Conservation (phyloP, 1,140 invertebrate genomes). For the Bombus confusus region DNA sequence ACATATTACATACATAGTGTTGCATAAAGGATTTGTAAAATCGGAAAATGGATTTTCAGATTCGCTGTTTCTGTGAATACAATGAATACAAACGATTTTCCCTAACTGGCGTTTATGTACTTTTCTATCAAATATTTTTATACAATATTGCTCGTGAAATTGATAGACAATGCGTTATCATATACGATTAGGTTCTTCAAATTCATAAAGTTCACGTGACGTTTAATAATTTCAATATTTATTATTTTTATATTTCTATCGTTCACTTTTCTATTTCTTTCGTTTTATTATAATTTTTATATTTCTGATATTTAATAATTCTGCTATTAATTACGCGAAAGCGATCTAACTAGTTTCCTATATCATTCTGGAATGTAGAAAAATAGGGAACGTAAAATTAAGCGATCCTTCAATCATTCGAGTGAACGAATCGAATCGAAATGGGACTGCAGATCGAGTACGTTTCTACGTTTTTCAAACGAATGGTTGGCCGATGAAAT, state of each 20-base stretch:
- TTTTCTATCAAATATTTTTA: not conserved
- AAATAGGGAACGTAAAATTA: not conserved
- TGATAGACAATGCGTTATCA: too few relatives aligned
- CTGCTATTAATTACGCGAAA: not conserved
- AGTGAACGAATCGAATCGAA: not conserved
- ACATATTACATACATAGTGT: not conserved
- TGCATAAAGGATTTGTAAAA: not conserved
- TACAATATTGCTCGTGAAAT: too few relatives aligned
- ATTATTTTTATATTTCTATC: too few relatives aligned
- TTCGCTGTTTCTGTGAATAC: not conserved
- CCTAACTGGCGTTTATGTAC: not conserved
- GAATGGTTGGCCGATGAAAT: slow-evolving; percentile 21
- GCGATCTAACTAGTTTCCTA: not conserved
- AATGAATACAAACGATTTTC: not conserved
- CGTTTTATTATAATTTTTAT: too few relatives aligned
- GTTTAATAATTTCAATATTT: too few relatives aligned
- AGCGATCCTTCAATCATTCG: not conserved
- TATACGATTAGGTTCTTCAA: too few relatives aligned
- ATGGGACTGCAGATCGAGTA: not conserved
- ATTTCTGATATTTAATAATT: not conserved
- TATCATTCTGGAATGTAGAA: not conserved
- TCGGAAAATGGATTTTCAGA: not conserved
- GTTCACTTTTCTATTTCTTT: too few relatives aligned
- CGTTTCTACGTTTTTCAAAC: not conserved
- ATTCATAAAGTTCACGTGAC: too few relatives aligned